A percentile compares a stretch with the other conserved stretches of the same genome.
phyloP scores from a whole-genome alignment of 2,888 invertebrate genomes.

The Dynastes hyllus region DNA sequence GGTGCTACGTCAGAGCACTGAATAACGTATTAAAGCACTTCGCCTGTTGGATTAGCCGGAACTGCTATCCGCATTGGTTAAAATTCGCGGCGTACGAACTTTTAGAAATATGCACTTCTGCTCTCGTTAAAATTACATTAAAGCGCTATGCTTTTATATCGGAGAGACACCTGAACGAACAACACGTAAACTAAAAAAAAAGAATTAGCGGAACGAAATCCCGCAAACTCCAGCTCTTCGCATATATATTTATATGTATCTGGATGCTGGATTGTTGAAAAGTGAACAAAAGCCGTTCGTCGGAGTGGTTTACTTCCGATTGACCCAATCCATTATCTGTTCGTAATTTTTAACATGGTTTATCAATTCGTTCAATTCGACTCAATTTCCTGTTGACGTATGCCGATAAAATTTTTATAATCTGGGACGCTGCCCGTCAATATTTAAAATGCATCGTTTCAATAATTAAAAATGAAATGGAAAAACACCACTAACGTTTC shows the following conservation, averaged over 20 bases:
- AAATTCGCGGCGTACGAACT: constrained; percentile 62
- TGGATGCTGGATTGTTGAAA: constrained; percentile 8
- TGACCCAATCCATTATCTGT: constrained; percentile 64
- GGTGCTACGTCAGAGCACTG: constrained; percentile 46
- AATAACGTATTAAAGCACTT: constrained; percentile 55
- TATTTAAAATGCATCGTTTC: constrained; percentile 52
- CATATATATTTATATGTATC: constrained; percentile 1
- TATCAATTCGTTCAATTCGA: constrained; percentile 67
- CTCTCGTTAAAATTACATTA: constrained; percentile 70
- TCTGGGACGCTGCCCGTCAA: constrained; percentile 48
- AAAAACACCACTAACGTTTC: constrained; percentile 56
- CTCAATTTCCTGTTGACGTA: constrained; percentile 65
- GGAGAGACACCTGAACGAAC: constrained; percentile 56
- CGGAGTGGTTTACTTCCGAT: constrained; percentile 45
- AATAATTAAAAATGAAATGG: constrained; percentile 60
- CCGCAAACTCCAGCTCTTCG: neutral
- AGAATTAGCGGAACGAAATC: constrained; percentile 57
- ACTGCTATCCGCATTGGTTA: constrained; percentile 61
- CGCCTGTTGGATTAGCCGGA: constrained; percentile 57
- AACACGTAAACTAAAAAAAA: constrained; percentile 60
- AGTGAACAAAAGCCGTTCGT: constrained; percentile 4
- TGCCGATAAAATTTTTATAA: constrained; percentile 58
- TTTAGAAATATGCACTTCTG: constrained; percentile 64
- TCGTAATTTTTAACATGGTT: constrained; percentile 68
- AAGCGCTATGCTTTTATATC: constrained; percentile 68